These are phyloP conservation scores for Anguilla rostrata DNA, from an alignment of 2,113 vertebrate genomes.

Conservation along the genomic window DNA sequence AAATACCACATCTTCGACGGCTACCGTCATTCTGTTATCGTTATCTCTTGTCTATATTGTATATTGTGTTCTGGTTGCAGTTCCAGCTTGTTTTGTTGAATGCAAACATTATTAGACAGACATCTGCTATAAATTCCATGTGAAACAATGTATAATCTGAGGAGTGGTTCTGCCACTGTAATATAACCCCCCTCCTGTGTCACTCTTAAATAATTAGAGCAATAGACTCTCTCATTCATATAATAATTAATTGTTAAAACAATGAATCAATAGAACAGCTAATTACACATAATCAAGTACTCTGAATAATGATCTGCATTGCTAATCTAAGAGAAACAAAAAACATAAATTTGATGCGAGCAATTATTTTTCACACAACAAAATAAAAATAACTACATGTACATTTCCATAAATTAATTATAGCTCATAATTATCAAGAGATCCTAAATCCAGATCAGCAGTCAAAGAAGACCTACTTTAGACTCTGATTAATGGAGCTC, in stretches of 20 bases:
- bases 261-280: background rate
- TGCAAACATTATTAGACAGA: too few species aligned
- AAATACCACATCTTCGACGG: too few species aligned
- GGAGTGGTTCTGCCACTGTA: too few species aligned
- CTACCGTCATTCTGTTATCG: too few species aligned
- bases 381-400: background rate
- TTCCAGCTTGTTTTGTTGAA: too few species aligned
- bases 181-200: too few species aligned
- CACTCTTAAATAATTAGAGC: too few species aligned
- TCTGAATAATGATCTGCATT: background rate
- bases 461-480: background rate
- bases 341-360: background rate
- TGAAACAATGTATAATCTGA: too few species aligned
- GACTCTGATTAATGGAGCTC: background rate
- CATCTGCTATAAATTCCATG: too few species aligned
- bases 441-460: background rate
- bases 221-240: background rate
- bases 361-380: background rate
- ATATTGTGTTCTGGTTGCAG: too few species aligned
- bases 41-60: too few species aligned
- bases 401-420: background rate
- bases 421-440: background rate
- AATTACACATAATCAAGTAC: background rate
- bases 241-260: background rate
- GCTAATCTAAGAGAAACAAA: background rate